A percentile compares a stretch with the other conserved stretches of the same genome.
Evolutionary conservation across 2,797 vertebrate species (phyloP).

Genomic region (Sebastolobus altivelis): DNA sequence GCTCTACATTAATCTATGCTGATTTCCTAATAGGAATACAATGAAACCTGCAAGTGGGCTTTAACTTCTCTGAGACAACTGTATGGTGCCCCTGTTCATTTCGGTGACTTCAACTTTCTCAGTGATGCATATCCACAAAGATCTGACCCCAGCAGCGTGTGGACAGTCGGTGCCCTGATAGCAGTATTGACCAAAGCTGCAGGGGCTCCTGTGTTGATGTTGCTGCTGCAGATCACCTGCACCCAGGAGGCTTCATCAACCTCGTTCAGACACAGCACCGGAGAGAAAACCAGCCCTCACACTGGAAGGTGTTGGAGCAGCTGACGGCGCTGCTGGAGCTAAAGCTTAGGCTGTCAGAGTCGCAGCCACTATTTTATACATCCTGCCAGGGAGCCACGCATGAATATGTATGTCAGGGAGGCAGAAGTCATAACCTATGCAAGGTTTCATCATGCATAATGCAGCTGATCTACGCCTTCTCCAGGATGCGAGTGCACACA

Average conservation of each 20-base stretch:
- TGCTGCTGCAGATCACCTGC: slow-evolving; percentile 59
- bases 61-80: slow-evolving; percentile 10
- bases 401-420: slow-evolving; percentile 86
- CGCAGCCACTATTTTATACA: slow-evolving; percentile 82
- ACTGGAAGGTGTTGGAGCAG: slow-evolving; percentile 58
- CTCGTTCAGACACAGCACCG: slow-evolving; percentile 55
- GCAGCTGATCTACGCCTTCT: slow-evolving; percentile 84
- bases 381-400: slow-evolving; percentile 79
- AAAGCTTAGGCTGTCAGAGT: slow-evolving; percentile 73
- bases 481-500: slow-evolving; percentile 75
- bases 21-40: not conserved
- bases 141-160: slow-evolving; percentile 18
- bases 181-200: slow-evolving; percentile 52
- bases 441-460: slow-evolving; percentile 88
- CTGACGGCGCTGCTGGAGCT: slow-evolving; percentile 60
- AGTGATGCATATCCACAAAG: slow-evolving; percentile 9
- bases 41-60: not conserved
- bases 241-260: slow-evolving; percentile 74
- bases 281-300: slow-evolving; percentile 53
- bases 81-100: not conserved
- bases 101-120: slow-evolving; percentile 1
- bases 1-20: not conserved
- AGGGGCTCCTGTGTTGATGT: slow-evolving; percentile 36
- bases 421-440: slow-evolving; percentile 87
- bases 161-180: slow-evolving; percentile 25